Evolutionary conservation across 2,888 invertebrate genomes (phyloP), one percentile per base, ranked within the genome.

Genomic region (Morpho achilles): DNA sequence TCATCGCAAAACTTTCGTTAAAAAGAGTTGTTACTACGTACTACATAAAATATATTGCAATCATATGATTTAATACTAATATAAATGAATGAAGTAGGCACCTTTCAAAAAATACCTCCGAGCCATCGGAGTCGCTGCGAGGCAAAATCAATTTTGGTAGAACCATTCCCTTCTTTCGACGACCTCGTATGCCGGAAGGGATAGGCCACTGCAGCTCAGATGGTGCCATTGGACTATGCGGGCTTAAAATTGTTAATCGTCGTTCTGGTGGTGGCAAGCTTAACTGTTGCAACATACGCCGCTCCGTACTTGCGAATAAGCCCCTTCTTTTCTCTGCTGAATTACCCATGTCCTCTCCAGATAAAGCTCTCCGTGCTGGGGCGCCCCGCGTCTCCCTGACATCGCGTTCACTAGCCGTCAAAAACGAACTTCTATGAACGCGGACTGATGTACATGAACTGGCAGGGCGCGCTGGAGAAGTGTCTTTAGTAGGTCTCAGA

Each of bases 241-340:
- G 95, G 68, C 96, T 96, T 60, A 96, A 85, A 60, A 96, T 96
- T 46, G 95, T 96, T 54, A 96, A 92, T 67, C 92, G 90, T 8
- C 92, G 89, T 61, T 93, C 94, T 0, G 94, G 93, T 7, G 95
- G 94, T 7, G 94, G 94, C 44, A 95, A 81, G 69, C 94, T 95
- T 45, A 95, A 86, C 74, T 95, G 94, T 70, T 94, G 94, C 22
- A 95, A 92, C 41, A 85, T 87, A 40, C 91, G 91, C 53, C 94
- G 85, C 71, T 94, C 93, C 40, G 92, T 92, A 59, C 93, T 93
- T 7, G 95, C 94, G 81, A 94, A 95, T 59, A 94, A 73, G 0
- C 94, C 94, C 7, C 95, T 84, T 60, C 93, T 87, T 60, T 92
- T 92, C 75, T 95, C 95, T 1, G 95, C 95, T 56, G 91, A 91